These are phyloP conservation scores for Alces alces DNA, from an alignment of 2,113 vertebrate species.

Conservation along the genomic window DNA sequence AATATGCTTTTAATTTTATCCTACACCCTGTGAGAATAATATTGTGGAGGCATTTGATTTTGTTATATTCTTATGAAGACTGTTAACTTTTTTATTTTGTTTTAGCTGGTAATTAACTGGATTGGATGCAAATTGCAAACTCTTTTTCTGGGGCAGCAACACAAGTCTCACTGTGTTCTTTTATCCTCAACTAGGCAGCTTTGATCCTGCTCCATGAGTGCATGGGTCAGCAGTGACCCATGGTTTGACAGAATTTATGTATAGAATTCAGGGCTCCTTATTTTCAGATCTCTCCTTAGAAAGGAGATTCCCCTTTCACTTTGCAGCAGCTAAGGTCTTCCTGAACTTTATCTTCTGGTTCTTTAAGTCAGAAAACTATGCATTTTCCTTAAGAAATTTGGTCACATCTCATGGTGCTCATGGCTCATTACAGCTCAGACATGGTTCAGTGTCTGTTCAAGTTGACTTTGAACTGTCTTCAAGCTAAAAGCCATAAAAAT, in stretches of 20 bases:
- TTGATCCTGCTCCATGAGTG: not conserved
- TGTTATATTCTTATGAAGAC: not conserved
- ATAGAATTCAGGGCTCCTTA: not conserved
- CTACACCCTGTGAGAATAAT: not conserved
- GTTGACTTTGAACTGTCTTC: not conserved
- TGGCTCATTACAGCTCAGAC: not conserved
- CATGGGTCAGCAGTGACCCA: not conserved
- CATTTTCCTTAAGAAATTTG: not conserved
- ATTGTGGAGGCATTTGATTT: not conserved
- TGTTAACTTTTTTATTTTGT: not conserved
- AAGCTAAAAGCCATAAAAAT: not conserved
- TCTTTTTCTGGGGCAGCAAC: not conserved
- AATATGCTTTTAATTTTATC: not conserved
- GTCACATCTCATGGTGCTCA: not conserved
- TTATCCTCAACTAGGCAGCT: not conserved
- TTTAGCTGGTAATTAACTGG: not conserved
- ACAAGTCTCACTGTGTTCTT: not conserved
- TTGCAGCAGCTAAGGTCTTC: not conserved
- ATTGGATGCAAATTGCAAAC: not conserved
- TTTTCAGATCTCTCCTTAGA: not conserved
- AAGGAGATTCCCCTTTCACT: not conserved
- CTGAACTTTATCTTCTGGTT: conserved; percentile 5
- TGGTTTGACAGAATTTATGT: not conserved
- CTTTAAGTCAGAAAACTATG: not conserved
- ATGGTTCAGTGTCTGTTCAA: not conserved